Evolutionary conservation across 1,140 invertebrate genomes (phyloP), one percentile per base, ranked within the genome.

Genomic region (Idris sp.): DNA sequence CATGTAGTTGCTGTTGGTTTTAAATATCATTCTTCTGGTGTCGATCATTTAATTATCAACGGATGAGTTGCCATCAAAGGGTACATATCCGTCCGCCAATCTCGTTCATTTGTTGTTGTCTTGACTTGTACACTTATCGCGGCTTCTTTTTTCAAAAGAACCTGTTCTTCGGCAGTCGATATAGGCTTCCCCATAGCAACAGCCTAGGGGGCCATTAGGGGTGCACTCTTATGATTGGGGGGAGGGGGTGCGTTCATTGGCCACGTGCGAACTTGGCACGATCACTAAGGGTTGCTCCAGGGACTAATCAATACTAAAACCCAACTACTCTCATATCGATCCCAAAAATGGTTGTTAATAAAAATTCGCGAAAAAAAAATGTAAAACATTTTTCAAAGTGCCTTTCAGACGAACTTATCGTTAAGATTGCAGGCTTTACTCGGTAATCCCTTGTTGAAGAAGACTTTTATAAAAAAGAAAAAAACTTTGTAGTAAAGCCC

Each of bases 111-210:
- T 68, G 56, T 64, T 68, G 56, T 65, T 41, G 58, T 53, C 53
- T 62, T 62, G 56, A 65, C 43, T 64, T 48, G 28, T 48, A 28
- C 35, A 61, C 58, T 72, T 72, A 72, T 58, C 58, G 36, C 19
- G 19, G 8, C n/a, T n/a, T 38, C 18, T 13, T 56, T 75, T 64
- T 51, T 64, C 36, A 8, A 6, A 44, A 22, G 58, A 69, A 74
- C 69, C 72, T 74, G 72, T 68, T 67, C 48, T 38, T 61, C 33
- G n/a, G 26, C n/a, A 36, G 53, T 68, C 56, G 48, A 58, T 58
- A 41, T 16, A 43, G 33, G 38, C 49, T 64, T 59, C 64, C 74
- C 74, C 74, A 72, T 76, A 68, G 74, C 74, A 76, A 76, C 74
- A 76, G 74, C 74, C 53, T 26, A 6, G 46, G 22, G 56, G 46